phyloP scores from a whole-genome alignment of 1,140 invertebrate species.

The Cardiocondyla obscurior region DNA sequence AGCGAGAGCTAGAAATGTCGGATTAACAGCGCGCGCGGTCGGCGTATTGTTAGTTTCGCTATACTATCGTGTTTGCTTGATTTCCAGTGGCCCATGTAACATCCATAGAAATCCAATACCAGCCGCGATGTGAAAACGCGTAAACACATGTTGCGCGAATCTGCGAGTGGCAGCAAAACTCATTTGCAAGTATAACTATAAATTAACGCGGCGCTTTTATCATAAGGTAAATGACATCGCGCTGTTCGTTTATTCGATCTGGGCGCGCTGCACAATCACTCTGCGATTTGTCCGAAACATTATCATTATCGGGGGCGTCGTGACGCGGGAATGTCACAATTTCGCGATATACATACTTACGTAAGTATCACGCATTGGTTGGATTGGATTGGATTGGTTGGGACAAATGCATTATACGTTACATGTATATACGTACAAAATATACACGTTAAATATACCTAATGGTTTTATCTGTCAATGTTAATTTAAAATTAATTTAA shows the following conservation, averaged over 20 bases:
- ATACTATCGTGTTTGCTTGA: conserved; percentile 47
- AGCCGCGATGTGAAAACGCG: conserved; percentile 10
- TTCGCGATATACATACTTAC: not conserved
- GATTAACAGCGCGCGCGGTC: conserved; percentile 28
- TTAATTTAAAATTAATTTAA: not conserved
- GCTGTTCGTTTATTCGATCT: conserved; percentile 10
- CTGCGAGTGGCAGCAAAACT: conserved; percentile 45
- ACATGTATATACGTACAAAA: too few relatives aligned
- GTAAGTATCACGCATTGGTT: not conserved
- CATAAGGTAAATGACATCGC: conserved; percentile 23
- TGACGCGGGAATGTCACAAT: not conserved
- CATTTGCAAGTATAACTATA: conserved; percentile 45
- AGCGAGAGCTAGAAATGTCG: conserved; percentile 36
- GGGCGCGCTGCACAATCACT: not conserved
- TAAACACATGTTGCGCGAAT: conserved; percentile 16
- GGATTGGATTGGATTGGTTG: too few relatives aligned
- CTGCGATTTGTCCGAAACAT: not conserved
- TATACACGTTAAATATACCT: too few relatives aligned
- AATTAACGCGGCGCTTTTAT: conserved; percentile 47
- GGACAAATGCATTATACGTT: too few relatives aligned
- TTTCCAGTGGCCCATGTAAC: conserved; percentile 43
- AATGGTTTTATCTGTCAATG: too few relatives aligned
- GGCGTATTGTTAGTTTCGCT: conserved; percentile 38
- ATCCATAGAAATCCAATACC: conserved; percentile 48
- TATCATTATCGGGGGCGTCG: not conserved